Evolutionary conservation across 2,113 vertebrate species (phyloP), one percentile per base, ranked within the genome.

Genomic region (Limnothrissa miodon): DNA sequence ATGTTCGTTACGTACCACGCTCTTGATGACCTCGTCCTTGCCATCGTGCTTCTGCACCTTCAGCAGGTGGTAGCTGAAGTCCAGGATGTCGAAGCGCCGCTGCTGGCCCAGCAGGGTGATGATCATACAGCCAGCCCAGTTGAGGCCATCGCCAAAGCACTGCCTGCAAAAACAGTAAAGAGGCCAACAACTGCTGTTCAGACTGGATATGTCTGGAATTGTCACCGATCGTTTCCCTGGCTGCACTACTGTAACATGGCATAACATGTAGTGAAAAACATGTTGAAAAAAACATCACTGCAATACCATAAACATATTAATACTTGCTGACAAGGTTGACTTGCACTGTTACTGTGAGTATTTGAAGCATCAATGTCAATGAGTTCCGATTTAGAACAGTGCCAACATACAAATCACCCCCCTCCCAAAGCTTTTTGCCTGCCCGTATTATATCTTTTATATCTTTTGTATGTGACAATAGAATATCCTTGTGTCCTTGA

Each of bases 101-200:
- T 97, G 96, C 80, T 97, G 96, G 1, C 96, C 95, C n/a, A 97
- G 89, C 4, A 97, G 93, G 3, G 95, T 95, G 0, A 97, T 97
- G 88, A 97, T 95, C 96, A 97, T 96, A 23, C 96, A 97, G 81
- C 96, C 96, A 0, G 96, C 96, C 96, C 96, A 97, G 88, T 97
- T 95, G 39, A 97, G 88, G n/a, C 96, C 96, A 0, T 97, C 96
- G 0, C 96, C 96, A 46, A 97, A 97, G 84, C 96, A 97, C 89
- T 96, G 96, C 89, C 96, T 97, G 48, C 56, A 83, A 2, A 23
- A n/a, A 74, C 66, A 74, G 66, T 29, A 33, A 74, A 0, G 6
- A 42, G 66, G 51, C 39, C 78, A 79, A 44, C 39, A 1, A 39
- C 3, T 11, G 21, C 11, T 79, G 39, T 46, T 45, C 11, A 46